Conservation (phyloP, 2,888 invertebrate genomes). For the Crematogaster levior region DNA sequence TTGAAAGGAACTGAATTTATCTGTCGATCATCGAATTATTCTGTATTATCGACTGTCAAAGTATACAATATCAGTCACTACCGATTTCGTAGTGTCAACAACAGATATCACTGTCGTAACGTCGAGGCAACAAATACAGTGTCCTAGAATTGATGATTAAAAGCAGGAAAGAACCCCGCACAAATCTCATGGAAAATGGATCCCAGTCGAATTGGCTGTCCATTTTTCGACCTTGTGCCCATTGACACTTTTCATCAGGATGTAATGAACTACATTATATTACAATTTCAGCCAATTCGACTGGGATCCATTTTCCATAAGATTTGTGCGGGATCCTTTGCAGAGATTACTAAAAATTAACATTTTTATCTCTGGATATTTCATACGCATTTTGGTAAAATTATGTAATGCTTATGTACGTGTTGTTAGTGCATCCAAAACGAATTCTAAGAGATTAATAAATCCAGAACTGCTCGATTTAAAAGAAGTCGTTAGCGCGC, state of each 20-base stretch:
- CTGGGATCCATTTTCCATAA: no score
- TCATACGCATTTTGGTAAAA: constrained; percentile 7
- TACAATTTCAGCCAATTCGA: no score
- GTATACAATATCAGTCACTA: background rate
- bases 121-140: background rate
- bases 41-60: constrained; percentile 1
- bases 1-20: background rate
- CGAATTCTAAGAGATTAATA: background rate
- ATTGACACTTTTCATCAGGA: no score
- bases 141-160: background rate
- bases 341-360: constrained; percentile 2
- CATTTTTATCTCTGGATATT: background rate
- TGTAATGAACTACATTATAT: no score
- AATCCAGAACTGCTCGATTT: background rate
- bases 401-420: background rate
- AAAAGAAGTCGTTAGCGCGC: background rate
- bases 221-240: no score
- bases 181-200: no score
- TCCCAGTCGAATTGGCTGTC: no score
- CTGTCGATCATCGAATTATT: background rate
- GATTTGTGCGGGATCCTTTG: no score
- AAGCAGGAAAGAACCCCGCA: background rate
- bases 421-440: background rate
- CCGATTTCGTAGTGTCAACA: background rate
- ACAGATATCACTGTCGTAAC: background rate